A percentile compares a stretch with the other conserved stretches of the same genome.
These are phyloP conservation scores for Odontomyia ornata DNA, from an alignment of 2,888 invertebrate genomes.

Conservation along the genomic window DNA sequence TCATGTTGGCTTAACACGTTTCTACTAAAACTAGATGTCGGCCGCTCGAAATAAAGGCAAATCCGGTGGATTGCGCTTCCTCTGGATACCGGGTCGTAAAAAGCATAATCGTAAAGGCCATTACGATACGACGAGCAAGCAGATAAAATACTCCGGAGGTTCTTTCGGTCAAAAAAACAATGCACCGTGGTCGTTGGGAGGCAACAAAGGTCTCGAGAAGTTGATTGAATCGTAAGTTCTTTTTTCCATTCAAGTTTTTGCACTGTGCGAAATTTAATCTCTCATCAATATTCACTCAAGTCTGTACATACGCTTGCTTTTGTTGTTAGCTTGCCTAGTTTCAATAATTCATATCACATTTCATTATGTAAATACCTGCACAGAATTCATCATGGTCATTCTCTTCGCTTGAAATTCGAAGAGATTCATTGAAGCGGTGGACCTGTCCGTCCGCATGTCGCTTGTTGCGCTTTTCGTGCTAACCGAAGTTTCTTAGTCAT, in stretches of 20 bases:
- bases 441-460: background rate
- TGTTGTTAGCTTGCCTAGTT: slow-evolving; percentile 7
- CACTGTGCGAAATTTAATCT: slow-evolving; percentile 32
- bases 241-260: slow-evolving; percentile 4
- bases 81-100: slow-evolving; percentile 63
- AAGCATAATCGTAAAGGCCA: slow-evolving; percentile 60
- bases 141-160: slow-evolving; percentile 53
- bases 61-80: slow-evolving; percentile 57
- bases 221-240: slow-evolving; percentile 51
- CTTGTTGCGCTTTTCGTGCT: background rate
- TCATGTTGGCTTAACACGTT: too few relatives aligned
- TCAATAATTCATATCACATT: slow-evolving; percentile 42
- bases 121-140: slow-evolving; percentile 58
- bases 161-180: slow-evolving; percentile 57
- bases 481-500: background rate
- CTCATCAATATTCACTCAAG: slow-evolving; percentile 17
- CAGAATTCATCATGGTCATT: slow-evolving; percentile 10
- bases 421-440: slow-evolving; percentile 16
- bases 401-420: background rate
- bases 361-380: slow-evolving; percentile 39
- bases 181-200: slow-evolving; percentile 62
- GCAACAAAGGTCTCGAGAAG: slow-evolving; percentile 57
- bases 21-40: slow-evolving; percentile 55
- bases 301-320: background rate
- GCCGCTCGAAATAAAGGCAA: slow-evolving; percentile 58